Percentiles rank a stretch among this genome's conserved stretches.
phyloP scores from a whole-genome alignment of 2,888 invertebrate genomes.

The Hipparchia semele region DNA sequence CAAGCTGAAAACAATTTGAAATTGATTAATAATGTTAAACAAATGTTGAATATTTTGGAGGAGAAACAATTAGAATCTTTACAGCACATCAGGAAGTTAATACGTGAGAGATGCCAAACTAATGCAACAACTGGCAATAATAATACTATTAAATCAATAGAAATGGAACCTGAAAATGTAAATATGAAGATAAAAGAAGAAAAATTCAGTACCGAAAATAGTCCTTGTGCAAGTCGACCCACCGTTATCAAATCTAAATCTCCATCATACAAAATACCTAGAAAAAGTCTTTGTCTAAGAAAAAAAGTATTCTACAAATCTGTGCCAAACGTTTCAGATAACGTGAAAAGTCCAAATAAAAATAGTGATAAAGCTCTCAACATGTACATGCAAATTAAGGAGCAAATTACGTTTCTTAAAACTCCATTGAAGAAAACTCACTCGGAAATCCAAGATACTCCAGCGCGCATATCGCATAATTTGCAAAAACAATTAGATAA shows the following conservation, averaged over 20 bases:
- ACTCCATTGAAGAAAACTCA: conserved; percentile 60
- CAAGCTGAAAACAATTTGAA: conserved; percentile 57
- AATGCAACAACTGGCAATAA: conserved; percentile 43
- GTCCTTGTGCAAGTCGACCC: conserved; percentile 44
- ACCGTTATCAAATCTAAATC: conserved; percentile 64
- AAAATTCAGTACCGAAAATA: conserved; percentile 44
- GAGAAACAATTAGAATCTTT: conserved; percentile 59
- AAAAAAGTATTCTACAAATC: conserved; percentile 65
- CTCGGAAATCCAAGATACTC: conserved; percentile 55
- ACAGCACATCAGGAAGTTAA: conserved; percentile 56
- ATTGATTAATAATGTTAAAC: conserved; percentile 59
- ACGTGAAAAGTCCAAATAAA: conserved; percentile 53
- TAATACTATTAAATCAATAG: conserved; percentile 45
- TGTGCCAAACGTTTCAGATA: conserved; percentile 59
- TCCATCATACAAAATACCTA: conserved; percentile 71
- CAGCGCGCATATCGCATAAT: conserved; percentile 66
- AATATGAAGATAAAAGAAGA: conserved; percentile 37
- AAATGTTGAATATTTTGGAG: conserved; percentile 55
- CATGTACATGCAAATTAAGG: conserved; percentile 73
- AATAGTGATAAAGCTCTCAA: conserved; percentile 57
- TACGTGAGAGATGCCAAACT: conserved; percentile 48
- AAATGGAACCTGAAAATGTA: background rate
- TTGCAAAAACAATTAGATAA: conserved; percentile 70
- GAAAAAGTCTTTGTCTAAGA: conserved; percentile 59
- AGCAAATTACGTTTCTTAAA: conserved; percentile 66